A percentile compares a stretch with the other conserved stretches of the same genome.
Conservation (phyloP, 2,113 vertebrate species). For the Charadrius vociferus region DNA sequence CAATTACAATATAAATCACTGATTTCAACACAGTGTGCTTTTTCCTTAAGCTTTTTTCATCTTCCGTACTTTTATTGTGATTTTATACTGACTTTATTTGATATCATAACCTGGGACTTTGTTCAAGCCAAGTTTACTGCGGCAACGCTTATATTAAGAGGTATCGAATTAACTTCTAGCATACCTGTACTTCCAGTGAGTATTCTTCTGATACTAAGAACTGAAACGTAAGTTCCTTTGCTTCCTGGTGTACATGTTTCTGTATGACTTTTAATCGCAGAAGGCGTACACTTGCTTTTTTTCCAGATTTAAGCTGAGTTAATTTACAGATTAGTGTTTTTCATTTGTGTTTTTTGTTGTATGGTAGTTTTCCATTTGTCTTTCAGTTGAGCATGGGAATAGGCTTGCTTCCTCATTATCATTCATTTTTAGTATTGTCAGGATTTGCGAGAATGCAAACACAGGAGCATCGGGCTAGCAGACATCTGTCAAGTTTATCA, state of each 20-base stretch:
- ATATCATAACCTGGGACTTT: constrained; percentile 48
- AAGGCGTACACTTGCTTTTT: not conserved
- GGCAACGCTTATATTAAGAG: constrained; percentile 26
- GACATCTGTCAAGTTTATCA: constrained; percentile 22
- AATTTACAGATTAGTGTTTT: not conserved
- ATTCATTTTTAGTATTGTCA: not conserved
- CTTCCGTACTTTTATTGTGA: not conserved
- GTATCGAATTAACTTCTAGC: not conserved
- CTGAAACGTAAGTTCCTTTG: not conserved
- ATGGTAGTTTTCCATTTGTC: not conserved
- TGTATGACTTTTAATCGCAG: not conserved
- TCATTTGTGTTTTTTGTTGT: not conserved
- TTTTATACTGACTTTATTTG: constrained; percentile 56
- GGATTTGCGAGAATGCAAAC: constrained; percentile 36
- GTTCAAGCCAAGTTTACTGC: constrained; percentile 50
- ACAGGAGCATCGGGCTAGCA: not conserved
- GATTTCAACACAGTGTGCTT: constrained; percentile 9
- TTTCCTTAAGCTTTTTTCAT: constrained; percentile 2
- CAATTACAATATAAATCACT: not conserved
- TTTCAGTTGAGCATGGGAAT: not conserved
- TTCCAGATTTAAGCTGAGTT: not conserved
- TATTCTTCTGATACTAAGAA: constrained; percentile 22
- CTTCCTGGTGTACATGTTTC: not conserved
- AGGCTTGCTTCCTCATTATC: not conserved
- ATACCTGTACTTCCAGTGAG: constrained; percentile 44